These are phyloP conservation scores for Acronicta aceris DNA, from an alignment of 2,888 invertebrate species.

Conservation along the genomic window DNA sequence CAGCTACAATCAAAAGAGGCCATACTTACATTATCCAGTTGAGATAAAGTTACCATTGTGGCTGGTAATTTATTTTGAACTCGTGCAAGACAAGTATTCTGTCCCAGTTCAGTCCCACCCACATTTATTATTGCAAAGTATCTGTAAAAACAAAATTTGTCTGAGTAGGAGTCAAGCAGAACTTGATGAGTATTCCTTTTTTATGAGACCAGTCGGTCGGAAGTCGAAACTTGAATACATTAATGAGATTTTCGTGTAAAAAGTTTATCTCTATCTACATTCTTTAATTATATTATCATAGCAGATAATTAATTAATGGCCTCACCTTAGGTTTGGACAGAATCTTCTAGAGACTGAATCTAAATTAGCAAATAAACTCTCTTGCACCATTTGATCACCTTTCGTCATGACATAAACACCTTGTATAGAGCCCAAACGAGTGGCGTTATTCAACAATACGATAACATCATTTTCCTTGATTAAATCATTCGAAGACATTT, in stretches of 20 bases:
- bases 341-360: slow-evolving; percentile 60
- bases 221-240: no score
- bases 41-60: slow-evolving; percentile 36
- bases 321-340: slow-evolving; percentile 62
- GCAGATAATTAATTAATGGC: not conserved
- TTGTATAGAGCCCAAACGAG: slow-evolving; percentile 53
- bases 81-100: slow-evolving; percentile 48
- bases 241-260: no score
- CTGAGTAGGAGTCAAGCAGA: not conserved
- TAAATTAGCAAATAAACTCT: slow-evolving; percentile 48
- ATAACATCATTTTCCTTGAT: slow-evolving; percentile 26
- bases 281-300: no score
- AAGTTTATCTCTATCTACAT: no score
- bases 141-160: slow-evolving; percentile 13
- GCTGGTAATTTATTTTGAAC: slow-evolving; percentile 50
- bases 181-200: no score
- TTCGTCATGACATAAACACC: slow-evolving; percentile 57
- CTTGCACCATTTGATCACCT: slow-evolving; percentile 26
- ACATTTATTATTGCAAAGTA: slow-evolving; percentile 31
- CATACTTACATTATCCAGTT: slow-evolving; percentile 31
- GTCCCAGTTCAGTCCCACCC: slow-evolving; percentile 38
- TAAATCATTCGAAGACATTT: slow-evolving; percentile 34
- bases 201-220: no score
- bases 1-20: not conserved
- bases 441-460: slow-evolving; percentile 47